Evolutionary conservation across 2,888 invertebrate genomes (phyloP), one percentile per base, ranked within the genome.

Genomic region (Emmelina monodactyla): DNA sequence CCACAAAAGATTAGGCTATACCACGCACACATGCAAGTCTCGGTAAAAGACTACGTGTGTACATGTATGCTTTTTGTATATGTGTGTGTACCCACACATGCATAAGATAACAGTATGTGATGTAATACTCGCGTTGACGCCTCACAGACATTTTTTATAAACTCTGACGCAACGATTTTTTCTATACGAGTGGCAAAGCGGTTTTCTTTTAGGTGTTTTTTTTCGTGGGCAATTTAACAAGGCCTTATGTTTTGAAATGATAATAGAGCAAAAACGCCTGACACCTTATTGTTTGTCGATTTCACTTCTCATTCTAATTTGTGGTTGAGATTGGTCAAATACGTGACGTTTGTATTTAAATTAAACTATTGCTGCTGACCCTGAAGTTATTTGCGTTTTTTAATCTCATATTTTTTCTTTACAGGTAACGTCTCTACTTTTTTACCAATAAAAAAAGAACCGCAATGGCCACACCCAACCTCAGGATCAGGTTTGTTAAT

Each of bases 131-230:
- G 48, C 62, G 66, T 68, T 73, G 76, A 75, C 75, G 75, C 62
- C 66, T 64, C 53, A 67, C 66, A 79, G 78, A 78, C 78, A 76
- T 75, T 79, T 79, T 79, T 78, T 78, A 75, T 79, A 68, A 55
- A 47, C 62, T 68, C 62, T 76, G 76, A 76, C 78, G 78, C 78
- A 76, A 78, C 67, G 5, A n/a, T 35, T 56, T 67, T 76, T 72
- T 76, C 71, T 75, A 66, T 64, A 65, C 58, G 53, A 57, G 61
- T 62, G 59, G 55, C 67, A 58, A 70, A 62, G 68, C 50, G 29
- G 56, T 47, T 53, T 32, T 39, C 15, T n/a, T 25, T 25, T n/a
- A 3, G 11, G 25, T 11, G n/a, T 25, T 25, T 25, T 25, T 25
- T n/a, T 11, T 9, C 6, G 25, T 25, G 9, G 9, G 11, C 9